Percentiles rank a stretch among this genome's conserved stretches.
Conservation (phyloP, 2,888 invertebrate genomes). For the Megaustenia siamemsis region DNA sequence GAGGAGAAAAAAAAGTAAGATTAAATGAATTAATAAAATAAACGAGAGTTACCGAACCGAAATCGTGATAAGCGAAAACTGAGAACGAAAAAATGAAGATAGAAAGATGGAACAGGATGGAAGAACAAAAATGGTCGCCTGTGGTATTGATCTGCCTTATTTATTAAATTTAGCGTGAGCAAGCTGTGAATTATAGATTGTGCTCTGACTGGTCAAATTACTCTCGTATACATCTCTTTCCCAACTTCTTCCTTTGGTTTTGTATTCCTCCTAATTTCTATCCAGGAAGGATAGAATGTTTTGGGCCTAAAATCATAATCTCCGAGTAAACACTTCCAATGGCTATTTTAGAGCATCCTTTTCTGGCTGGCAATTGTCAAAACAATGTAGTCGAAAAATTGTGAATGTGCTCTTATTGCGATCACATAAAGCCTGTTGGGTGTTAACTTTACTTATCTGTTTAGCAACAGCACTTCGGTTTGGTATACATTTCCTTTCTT, state of each 20-base stretch:
- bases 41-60: background rate
- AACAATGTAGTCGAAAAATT: too few species aligned
- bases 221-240: background rate
- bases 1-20: background rate
- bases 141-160: slow-evolving; percentile 35
- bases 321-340: too few species aligned
- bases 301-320: too few species aligned
- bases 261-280: background rate
- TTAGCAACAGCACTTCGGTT: too few species aligned
- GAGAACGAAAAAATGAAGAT: background rate
- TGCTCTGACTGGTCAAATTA: slow-evolving; percentile 37
- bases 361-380: too few species aligned
- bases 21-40: slow-evolving; percentile 12
- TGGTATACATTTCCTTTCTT: too few species aligned
- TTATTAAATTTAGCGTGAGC: slow-evolving; percentile 43
- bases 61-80: background rate
- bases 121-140: background rate
- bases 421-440: too few species aligned
- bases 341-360: too few species aligned
- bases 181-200: slow-evolving; percentile 49
- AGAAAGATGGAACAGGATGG: background rate
- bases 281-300: background rate
- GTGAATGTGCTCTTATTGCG: too few species aligned
- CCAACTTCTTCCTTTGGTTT: background rate
- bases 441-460: too few species aligned